Conservation (phyloP, 1,140 invertebrate genomes). For the Helicoverpa zea region DNA sequence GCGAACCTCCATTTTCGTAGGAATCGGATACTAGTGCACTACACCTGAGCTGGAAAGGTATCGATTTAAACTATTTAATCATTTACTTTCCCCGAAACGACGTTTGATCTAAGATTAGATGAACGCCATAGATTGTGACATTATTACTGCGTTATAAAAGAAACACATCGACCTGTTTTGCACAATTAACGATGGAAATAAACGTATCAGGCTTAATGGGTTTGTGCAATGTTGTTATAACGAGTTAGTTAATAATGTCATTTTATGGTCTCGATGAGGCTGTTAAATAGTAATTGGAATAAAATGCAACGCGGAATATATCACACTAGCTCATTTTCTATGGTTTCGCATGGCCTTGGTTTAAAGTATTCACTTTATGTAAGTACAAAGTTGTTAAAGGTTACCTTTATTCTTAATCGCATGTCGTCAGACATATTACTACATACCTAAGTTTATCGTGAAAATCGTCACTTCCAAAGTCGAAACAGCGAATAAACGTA, state of each 20-base stretch:
- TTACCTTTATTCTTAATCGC: too few species aligned
- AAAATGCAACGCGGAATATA: not conserved
- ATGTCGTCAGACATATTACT: too few species aligned
- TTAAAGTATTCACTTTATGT: too few species aligned
- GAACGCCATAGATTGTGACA: conserved; percentile 52
- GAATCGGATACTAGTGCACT: conserved; percentile 6
- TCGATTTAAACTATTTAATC: conserved; percentile 56
- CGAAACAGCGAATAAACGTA: too few species aligned
- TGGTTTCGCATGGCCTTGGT: too few species aligned
- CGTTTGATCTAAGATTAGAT: conserved; percentile 66
- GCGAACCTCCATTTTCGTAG: conserved; percentile 11
- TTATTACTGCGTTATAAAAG: conserved; percentile 16
- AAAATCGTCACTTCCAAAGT: too few species aligned
- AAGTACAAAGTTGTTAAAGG: too few species aligned
- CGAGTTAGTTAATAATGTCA: conserved; percentile 16
- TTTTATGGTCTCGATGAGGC: not conserved
- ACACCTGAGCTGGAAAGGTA: not conserved
- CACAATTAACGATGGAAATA: conserved; percentile 46
- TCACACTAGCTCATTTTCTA: too few species aligned
- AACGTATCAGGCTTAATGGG: conserved; percentile 29
- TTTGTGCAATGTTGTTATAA: not conserved
- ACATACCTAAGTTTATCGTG: too few species aligned
- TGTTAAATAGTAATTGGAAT: not conserved
- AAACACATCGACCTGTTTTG: conserved; percentile 41
- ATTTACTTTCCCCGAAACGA: conserved; percentile 59